Percentiles rank a stretch among this genome's conserved stretches.
Evolutionary conservation across 2,797 vertebrate species (phyloP).

Genomic region (Fistularia tabacaria): DNA sequence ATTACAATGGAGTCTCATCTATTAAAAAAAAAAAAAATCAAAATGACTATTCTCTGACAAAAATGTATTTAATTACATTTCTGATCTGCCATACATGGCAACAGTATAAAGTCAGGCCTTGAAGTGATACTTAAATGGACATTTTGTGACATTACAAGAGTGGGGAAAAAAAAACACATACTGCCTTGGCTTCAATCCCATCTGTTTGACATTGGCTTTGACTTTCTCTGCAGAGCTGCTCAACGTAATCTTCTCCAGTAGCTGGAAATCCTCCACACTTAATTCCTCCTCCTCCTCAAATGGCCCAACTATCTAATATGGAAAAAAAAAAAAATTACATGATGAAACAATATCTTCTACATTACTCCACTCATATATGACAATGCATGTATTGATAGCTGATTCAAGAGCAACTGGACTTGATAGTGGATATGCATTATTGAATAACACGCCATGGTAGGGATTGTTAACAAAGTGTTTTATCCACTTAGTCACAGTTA

Average conservation of each 20-base stretch:
- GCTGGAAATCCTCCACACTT: constrained; percentile 85
- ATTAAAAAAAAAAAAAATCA: no score
- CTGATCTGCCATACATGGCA: no score
- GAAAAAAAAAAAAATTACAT: constrained; percentile 27
- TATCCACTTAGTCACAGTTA: constrained; percentile 26
- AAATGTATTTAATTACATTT: no score
- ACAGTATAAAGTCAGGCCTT: no score
- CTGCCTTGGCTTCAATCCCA: constrained; percentile 80
- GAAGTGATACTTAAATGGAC: no score
- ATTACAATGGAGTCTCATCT: no score
- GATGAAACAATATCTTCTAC: constrained; percentile 24
- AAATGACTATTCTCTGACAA: no score
- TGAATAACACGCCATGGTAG: constrained; percentile 27
- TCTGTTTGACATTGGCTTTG: constrained; percentile 84
- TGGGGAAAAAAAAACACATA: constrained; percentile 63
- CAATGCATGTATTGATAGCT: not conserved
- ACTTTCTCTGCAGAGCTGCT: constrained; percentile 83
- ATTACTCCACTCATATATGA: not conserved
- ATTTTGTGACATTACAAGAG: no score
- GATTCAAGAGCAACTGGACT: not conserved
- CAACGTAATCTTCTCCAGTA: constrained; percentile 88
- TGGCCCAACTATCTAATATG: constrained; percentile 81
- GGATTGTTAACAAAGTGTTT: constrained; percentile 37
- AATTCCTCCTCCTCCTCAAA: constrained; percentile 82
- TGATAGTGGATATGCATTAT: constrained; percentile 33